phyloP scores from a whole-genome alignment of 2,888 invertebrate species.

The Apotomis turbidana region DNA sequence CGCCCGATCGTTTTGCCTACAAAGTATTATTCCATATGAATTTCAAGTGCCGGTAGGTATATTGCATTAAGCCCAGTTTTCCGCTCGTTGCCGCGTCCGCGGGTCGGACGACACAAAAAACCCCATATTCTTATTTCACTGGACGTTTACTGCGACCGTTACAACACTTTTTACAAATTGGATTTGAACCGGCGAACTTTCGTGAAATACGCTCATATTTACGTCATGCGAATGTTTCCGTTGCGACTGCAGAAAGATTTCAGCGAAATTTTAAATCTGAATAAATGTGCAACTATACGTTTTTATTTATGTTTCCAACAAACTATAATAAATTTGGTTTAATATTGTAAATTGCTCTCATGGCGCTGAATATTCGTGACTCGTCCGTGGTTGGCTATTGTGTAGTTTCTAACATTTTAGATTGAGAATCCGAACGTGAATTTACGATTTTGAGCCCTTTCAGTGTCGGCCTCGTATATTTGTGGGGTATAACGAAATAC shows the following conservation, averaged over 20 bases:
- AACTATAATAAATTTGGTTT: slow-evolving; percentile 9
- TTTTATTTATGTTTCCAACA: slow-evolving; percentile 25
- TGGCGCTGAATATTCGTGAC: slow-evolving; percentile 4
- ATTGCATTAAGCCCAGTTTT: slow-evolving; percentile 64
- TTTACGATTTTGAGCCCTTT: slow-evolving; percentile 21
- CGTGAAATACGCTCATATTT: slow-evolving; percentile 51
- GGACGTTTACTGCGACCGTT: slow-evolving; percentile 62
- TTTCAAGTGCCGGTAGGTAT: slow-evolving; percentile 62
- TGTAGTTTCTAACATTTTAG: neutral
- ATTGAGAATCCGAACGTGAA: neutral
- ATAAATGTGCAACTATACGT: slow-evolving; percentile 27
- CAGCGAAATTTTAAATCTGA: slow-evolving; percentile 30
- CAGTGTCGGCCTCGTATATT: slow-evolving; percentile 12
- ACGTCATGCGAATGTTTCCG: slow-evolving; percentile 29
- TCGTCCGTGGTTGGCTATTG: neutral
- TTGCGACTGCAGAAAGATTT: slow-evolving; percentile 20
- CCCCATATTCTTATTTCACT: slow-evolving; percentile 64
- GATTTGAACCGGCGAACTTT: slow-evolving; percentile 64
- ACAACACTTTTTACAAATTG: slow-evolving; percentile 71
- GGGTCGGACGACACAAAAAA: slow-evolving; percentile 62
- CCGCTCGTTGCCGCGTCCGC: slow-evolving; percentile 55
- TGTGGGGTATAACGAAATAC: slow-evolving; percentile 43
- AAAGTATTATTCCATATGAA: slow-evolving; percentile 77
- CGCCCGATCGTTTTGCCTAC: slow-evolving; percentile 71
- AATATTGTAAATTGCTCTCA: slow-evolving; percentile 6